Percentiles rank a stretch among this genome's conserved stretches.
Evolutionary conservation across 2,113 vertebrate species (phyloP).

Genomic region (Cyprinodon brontotheroides): DNA sequence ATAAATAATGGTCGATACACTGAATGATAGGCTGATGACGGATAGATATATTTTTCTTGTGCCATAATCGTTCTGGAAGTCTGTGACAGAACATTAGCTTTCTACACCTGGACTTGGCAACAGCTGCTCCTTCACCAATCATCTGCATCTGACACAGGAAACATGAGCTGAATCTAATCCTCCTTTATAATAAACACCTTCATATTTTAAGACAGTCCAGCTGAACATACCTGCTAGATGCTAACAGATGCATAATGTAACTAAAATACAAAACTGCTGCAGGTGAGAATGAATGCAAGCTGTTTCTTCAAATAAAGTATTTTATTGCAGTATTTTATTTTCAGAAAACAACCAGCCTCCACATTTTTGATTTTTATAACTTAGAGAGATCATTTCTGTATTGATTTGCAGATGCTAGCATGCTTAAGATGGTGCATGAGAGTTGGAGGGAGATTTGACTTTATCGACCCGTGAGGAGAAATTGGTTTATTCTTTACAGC

Average conservation of each 20-base stretch:
- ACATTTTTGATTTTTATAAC: neutral
- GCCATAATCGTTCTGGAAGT: constrained; percentile 11
- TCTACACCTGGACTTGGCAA: constrained; percentile 23
- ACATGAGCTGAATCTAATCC: constrained; percentile 27
- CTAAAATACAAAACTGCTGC: constrained; percentile 13
- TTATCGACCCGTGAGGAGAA: neutral
- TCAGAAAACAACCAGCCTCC: neutral
- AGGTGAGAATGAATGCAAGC: constrained; percentile 13
- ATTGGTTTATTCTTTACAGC: neutral
- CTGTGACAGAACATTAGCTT: constrained; percentile 13
- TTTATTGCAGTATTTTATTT: neutral
- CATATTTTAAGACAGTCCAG: constrained; percentile 4
- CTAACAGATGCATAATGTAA: constrained; percentile 18
- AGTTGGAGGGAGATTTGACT: neutral
- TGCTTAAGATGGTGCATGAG: neutral
- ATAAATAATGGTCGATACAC: neutral
- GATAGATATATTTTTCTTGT: constrained; percentile 8
- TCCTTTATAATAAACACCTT: constrained; percentile 23
- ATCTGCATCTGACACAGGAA: constrained; percentile 33
- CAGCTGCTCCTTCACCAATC: constrained; percentile 51
- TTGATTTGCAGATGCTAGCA: neutral
- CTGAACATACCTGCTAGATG: neutral
- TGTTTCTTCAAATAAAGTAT: neutral
- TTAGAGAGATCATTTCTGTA: neutral
- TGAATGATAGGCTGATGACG: constrained; percentile 12